These are phyloP conservation scores for Sinopyrophorus schimmeli DNA, from an alignment of 2,888 invertebrate genomes.

Conservation along the genomic window DNA sequence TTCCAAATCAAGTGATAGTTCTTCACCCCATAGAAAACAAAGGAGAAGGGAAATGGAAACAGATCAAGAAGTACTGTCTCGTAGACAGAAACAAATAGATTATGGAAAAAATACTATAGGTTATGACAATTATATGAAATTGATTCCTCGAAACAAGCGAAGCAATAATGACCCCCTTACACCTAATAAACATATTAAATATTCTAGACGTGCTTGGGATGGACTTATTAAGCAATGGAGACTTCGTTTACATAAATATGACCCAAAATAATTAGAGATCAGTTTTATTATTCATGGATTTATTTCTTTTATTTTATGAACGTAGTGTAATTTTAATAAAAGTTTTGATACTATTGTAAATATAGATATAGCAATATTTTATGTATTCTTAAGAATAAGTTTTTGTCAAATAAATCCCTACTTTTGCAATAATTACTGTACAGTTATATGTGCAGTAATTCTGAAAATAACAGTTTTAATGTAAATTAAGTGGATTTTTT, in stretches of 20 bases:
- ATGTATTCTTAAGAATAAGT: too few relatives aligned
- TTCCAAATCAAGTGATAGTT: neutral
- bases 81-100: slow-evolving; percentile 92
- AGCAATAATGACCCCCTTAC: slow-evolving; percentile 80
- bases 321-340: too few relatives aligned
- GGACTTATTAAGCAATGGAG: slow-evolving; percentile 86
- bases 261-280: too few relatives aligned
- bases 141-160: slow-evolving; percentile 70
- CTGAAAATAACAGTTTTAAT: too few relatives aligned
- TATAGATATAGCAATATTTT: too few relatives aligned
- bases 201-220: slow-evolving; percentile 93
- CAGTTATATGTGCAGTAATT: too few relatives aligned
- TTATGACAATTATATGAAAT: slow-evolving; percentile 73
- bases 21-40: neutral
- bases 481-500: too few relatives aligned
- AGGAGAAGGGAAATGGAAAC: slow-evolving; percentile 62
- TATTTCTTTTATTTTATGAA: too few relatives aligned
- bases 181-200: slow-evolving; percentile 84
- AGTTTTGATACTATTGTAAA: too few relatives aligned
- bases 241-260: slow-evolving; percentile 79
- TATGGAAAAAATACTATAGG: slow-evolving; percentile 92
- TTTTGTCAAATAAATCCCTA: too few relatives aligned
- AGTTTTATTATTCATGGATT: too few relatives aligned
- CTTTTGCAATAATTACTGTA: too few relatives aligned
- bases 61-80: slow-evolving; percentile 69